Evolutionary conservation across 2,888 invertebrate genomes (phyloP).

Genomic region (Fragum whitleyi): DNA sequence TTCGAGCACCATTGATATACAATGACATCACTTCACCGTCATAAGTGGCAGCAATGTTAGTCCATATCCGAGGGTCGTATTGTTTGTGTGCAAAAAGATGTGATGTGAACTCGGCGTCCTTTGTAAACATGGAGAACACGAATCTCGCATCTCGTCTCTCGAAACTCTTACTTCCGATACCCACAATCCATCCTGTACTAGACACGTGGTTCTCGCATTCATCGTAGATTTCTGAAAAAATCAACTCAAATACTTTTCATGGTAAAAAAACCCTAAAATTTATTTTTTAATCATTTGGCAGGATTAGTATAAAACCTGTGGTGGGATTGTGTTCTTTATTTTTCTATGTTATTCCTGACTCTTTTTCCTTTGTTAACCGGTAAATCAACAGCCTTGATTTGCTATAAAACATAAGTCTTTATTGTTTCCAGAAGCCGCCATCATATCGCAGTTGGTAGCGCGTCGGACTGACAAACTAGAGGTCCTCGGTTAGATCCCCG

Average conservation of each 20-base stretch:
- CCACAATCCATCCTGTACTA: constrained; percentile 70
- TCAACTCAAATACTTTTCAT: background rate
- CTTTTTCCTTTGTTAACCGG: too few relatives aligned
- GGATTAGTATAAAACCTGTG: too few relatives aligned
- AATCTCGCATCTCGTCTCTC: constrained; percentile 65
- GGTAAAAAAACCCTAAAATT: too few relatives aligned
- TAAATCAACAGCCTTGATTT: too few relatives aligned
- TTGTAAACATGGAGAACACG: constrained; percentile 72
- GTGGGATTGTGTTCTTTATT: too few relatives aligned
- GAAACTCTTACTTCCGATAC: constrained; percentile 61
- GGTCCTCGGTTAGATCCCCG: too few relatives aligned
- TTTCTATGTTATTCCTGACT: too few relatives aligned
- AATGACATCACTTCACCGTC: constrained; percentile 71
- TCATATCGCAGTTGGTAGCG: too few relatives aligned
- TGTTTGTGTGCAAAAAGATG: constrained; percentile 61
- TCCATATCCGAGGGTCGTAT: constrained; percentile 73
- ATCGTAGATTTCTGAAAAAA: constrained; percentile 71
- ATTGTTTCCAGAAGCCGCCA: too few relatives aligned
- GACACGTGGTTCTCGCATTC: constrained; percentile 58
- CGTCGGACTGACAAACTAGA: too few relatives aligned
- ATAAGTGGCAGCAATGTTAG: constrained; percentile 76
- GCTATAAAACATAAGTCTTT: too few relatives aligned
- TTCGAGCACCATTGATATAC: constrained; percentile 76
- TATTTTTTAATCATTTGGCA: too few relatives aligned
- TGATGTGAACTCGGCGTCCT: constrained; percentile 57